Evolutionary conservation across 2,888 invertebrate species (phyloP).

Genomic region (Bugula neritina): DNA sequence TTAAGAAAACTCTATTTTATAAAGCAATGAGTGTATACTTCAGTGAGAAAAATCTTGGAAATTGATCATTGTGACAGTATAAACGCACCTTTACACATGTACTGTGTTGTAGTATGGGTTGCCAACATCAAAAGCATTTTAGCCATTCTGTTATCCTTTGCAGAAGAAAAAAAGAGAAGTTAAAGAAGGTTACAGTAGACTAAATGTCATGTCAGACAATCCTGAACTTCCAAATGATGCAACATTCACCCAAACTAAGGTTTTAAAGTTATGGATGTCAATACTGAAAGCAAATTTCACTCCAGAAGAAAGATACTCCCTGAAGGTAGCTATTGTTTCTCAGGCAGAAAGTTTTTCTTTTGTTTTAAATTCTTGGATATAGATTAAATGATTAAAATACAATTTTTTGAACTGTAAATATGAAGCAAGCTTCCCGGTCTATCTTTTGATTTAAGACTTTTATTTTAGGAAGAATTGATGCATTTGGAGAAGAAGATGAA

Average conservation of each 20-base stretch:
- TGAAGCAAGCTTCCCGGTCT: background rate
- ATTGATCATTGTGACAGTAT: too few relatives aligned
- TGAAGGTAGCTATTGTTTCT: background rate
- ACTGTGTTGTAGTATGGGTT: too few relatives aligned
- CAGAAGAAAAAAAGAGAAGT: conserved; percentile 10
- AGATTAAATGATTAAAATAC: too few relatives aligned
- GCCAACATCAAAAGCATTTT: too few relatives aligned
- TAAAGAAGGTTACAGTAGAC: background rate
- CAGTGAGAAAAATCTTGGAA: too few relatives aligned
- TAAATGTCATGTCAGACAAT: background rate
- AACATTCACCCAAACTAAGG: conserved; percentile 8
- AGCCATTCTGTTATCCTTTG: too few relatives aligned
- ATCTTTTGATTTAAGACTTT: background rate
- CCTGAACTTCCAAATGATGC: background rate
- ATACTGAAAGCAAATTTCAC: conserved; percentile 4
- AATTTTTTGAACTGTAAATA: too few relatives aligned
- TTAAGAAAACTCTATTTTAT: too few relatives aligned
- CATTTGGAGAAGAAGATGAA: conserved; percentile 22
- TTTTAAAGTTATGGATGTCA: background rate
- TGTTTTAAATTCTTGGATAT: too few relatives aligned
- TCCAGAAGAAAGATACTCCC: background rate
- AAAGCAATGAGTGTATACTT: too few relatives aligned
- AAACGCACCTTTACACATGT: too few relatives aligned
- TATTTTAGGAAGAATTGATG: conserved; percentile 19
- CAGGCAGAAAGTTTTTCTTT: too few relatives aligned